Evolutionary conservation across 2,888 invertebrate species (phyloP), one percentile per base, ranked within the genome.

Genomic region (Macropis europaea): DNA sequence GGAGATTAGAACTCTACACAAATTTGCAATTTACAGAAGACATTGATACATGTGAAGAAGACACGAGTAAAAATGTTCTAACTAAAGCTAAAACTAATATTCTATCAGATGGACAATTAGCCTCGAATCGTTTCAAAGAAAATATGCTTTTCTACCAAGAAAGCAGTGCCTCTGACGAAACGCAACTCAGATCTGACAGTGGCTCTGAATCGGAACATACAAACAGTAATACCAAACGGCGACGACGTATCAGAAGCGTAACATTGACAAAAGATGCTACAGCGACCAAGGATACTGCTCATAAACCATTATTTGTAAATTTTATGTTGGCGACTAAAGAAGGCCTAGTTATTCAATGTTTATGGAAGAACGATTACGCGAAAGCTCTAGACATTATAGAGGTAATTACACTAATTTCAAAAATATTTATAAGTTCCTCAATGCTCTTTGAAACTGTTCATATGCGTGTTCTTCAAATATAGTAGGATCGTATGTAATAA

Each of bases 371-470:
- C 63, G 94, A 96, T 86, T 94, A 94, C 77, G 92, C 92, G 4
- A 94, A 95, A 90, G 96, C 95, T 0, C 93, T 94, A 82, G 93
- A 95, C 90, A 95, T 97, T 69, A 93, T 96, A 80, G 93, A 95
- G 94, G 97, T 96, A 91, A 91, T 90, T 48, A 9, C 2, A 28
- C 66, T 68, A 61, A 54, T 48, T 84, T 56, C 90, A 22, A 28
- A 15, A 47, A 32, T 40, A 57, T 38, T 88, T 63, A 91, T 64
- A 93, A 87, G 72, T 91, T 92, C 84, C 91, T 91, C 82, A 94
- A 89, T 54, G 91, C 91, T 83, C 92, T 91, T 83, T 92, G 92
- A 50, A 93, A 91, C 72, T 91, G 90, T 81, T 92, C 91, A 64
- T 93, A 93, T 24, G 91, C 91, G 52, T 93, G 91, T 67, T 89